Evolutionary conservation across 2,797 vertebrate species (phyloP).

Genomic region (Sebastes baramenuke): DNA sequence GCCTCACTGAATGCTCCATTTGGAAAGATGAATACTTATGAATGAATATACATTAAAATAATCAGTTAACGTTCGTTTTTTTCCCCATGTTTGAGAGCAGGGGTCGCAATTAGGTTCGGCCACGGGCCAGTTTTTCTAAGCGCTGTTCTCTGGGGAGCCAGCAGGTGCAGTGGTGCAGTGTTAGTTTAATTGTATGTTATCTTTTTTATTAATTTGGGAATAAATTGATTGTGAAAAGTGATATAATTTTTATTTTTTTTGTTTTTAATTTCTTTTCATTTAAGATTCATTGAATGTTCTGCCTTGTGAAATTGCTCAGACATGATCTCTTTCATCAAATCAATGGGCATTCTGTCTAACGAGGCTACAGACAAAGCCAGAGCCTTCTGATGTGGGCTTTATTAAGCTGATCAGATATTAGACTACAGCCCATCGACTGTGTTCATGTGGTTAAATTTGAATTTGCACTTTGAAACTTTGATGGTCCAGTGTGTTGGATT

Average conservation of each 20-base stretch:
- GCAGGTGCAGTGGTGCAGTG: not conserved
- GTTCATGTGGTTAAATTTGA: not conserved
- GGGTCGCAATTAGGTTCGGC: slow-evolving; percentile 1
- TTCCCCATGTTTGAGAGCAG: slow-evolving; percentile 6
- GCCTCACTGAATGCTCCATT: slow-evolving; percentile 34
- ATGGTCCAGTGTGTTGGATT: not conserved
- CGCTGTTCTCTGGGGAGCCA: not conserved
- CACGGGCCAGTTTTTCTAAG: not conserved
- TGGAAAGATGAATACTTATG: slow-evolving; percentile 43
- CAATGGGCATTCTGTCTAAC: not conserved
- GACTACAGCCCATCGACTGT: not conserved
- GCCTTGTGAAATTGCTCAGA: not conserved
- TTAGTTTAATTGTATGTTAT: not conserved
- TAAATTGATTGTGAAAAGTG: not conserved
- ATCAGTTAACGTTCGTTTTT: slow-evolving; percentile 26
- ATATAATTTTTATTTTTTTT: not conserved
- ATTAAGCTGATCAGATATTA: slow-evolving; percentile 6
- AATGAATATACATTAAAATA: slow-evolving; percentile 45
- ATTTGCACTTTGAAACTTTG: not conserved
- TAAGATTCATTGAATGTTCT: not conserved
- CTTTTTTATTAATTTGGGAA: slow-evolving; percentile 8
- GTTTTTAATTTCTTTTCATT: not conserved
- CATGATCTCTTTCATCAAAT: not conserved
- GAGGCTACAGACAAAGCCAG: not conserved
- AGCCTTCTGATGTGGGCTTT: slow-evolving; percentile 1